phyloP scores from a whole-genome alignment of 2,888 invertebrate species.

The Cosmorhoe ocellata region DNA sequence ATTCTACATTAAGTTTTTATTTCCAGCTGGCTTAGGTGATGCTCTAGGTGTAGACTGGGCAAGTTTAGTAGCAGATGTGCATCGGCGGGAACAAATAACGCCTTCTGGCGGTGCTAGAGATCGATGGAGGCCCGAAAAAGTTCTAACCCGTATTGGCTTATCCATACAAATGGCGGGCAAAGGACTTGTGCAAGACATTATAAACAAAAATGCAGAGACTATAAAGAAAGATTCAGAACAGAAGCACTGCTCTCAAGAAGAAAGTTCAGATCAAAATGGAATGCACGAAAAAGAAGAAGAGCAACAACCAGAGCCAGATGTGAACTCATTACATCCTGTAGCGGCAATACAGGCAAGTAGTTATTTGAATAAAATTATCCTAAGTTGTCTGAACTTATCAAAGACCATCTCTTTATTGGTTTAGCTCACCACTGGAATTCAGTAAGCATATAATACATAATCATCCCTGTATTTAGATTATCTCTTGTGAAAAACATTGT shows the following conservation, averaged over 20 bases:
- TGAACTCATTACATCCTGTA: slow-evolving; percentile 74
- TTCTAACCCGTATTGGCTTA: slow-evolving; percentile 91
- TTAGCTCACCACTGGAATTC: slow-evolving; percentile 15
- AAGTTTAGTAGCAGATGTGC: slow-evolving; percentile 91
- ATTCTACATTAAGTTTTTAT: slow-evolving; percentile 1
- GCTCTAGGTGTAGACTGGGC: slow-evolving; percentile 98
- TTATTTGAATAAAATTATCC: not conserved
- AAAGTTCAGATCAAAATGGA: slow-evolving; percentile 55
- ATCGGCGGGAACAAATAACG: slow-evolving; percentile 77
- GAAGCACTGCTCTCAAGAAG: slow-evolving; percentile 42
- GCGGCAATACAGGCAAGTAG: slow-evolving; percentile 75
- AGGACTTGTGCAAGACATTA: slow-evolving; percentile 63
- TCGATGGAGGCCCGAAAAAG: slow-evolving; percentile 90
- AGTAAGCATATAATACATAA: slow-evolving; percentile 12
- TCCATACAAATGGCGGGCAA: slow-evolving; percentile 90
- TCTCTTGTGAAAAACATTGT: too few relatives aligned
- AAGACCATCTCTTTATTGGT: slow-evolving; percentile 12
- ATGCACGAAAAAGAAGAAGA: slow-evolving; percentile 46
- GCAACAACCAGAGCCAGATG: slow-evolving; percentile 48
- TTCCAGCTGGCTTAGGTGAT: slow-evolving; percentile 88
- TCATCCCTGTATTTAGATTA: not conserved
- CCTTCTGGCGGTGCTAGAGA: slow-evolving; percentile 85
- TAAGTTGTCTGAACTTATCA: slow-evolving; percentile 1
- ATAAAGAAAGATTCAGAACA: slow-evolving; percentile 43
- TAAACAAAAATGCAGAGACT: slow-evolving; percentile 60